phyloP scores from a whole-genome alignment of 2,113 vertebrate species.

The Dissostichus mawsoni region DNA sequence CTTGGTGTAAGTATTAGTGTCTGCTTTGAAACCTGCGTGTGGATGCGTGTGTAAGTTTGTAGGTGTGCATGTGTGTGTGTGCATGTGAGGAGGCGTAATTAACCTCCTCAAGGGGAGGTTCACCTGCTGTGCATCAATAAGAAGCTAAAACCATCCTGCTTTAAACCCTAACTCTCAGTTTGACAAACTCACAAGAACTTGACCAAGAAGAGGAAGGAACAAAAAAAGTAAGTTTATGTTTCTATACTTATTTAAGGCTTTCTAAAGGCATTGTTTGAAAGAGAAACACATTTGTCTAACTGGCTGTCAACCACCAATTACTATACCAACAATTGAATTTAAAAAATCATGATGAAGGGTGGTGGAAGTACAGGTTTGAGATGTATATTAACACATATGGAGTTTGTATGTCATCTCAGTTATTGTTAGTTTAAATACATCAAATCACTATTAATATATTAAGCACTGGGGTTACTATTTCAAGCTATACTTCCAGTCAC shows the following conservation, averaged over 20 bases:
- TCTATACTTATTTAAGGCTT: neutral
- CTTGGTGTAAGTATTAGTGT: neutral
- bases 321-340: neutral
- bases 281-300: neutral
- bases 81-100: slow-evolving; percentile 27
- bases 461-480: neutral
- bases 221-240: slow-evolving; percentile 68
- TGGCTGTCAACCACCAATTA: neutral
- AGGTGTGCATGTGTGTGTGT: neutral
- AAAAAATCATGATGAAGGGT: neutral
- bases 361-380: neutral
- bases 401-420: too few relatives aligned
- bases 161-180: slow-evolving; percentile 32
- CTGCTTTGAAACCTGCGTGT: neutral
- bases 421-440: neutral
- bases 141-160: slow-evolving; percentile 25
- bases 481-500: neutral
- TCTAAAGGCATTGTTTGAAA: too few relatives aligned
- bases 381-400: neutral
- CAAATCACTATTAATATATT: neutral
- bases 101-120: slow-evolving; percentile 41
- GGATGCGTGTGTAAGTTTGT: neutral
- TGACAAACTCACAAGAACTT: slow-evolving; percentile 37
- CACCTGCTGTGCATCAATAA: slow-evolving; percentile 41
- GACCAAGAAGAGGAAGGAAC: slow-evolving; percentile 31